Evolutionary conservation across 92 coral and sea anemone genomes (phyloP).

Genomic region (Chrysogorgia sp.): DNA sequence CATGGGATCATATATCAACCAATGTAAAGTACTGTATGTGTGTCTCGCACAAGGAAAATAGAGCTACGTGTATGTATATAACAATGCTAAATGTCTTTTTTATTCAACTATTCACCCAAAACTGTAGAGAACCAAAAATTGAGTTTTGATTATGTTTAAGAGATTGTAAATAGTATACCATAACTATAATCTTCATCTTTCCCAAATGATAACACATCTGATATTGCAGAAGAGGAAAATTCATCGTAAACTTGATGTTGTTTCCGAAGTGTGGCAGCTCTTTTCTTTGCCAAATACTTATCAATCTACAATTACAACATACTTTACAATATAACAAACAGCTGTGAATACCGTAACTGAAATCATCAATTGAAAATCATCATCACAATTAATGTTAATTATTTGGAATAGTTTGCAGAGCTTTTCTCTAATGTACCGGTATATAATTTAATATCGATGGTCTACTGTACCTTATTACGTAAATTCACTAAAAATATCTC

Average conservation of each 20-base stretch:
- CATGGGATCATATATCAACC: no score
- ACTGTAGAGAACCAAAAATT: no score
- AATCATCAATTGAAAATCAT: neutral
- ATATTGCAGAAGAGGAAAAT: constrained; percentile 77
- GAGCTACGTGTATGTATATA: no score
- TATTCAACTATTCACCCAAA: no score
- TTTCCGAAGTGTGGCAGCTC: constrained; percentile 76
- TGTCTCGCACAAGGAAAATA: no score
- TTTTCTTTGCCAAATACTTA: constrained; percentile 77
- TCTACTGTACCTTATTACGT: constrained; percentile 80
- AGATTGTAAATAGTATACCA: constrained; percentile 37
- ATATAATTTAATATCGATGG: no score
- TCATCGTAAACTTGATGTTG: constrained; percentile 92
- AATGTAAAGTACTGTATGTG: no score
- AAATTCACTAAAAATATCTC: constrained; percentile 75
- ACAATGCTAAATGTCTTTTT: no score
- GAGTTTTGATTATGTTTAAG: neutral
- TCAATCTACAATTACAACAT: constrained; percentile 73
- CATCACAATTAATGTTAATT: neutral
- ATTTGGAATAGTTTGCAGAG: no score
- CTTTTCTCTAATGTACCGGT: neutral
- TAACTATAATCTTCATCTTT: constrained; percentile 66
- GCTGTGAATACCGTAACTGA: neutral
- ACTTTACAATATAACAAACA: no score
- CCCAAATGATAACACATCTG: constrained; percentile 64